Evolutionary conservation across 2,113 vertebrate genomes (phyloP).

Genomic region (Strix uralensis): DNA sequence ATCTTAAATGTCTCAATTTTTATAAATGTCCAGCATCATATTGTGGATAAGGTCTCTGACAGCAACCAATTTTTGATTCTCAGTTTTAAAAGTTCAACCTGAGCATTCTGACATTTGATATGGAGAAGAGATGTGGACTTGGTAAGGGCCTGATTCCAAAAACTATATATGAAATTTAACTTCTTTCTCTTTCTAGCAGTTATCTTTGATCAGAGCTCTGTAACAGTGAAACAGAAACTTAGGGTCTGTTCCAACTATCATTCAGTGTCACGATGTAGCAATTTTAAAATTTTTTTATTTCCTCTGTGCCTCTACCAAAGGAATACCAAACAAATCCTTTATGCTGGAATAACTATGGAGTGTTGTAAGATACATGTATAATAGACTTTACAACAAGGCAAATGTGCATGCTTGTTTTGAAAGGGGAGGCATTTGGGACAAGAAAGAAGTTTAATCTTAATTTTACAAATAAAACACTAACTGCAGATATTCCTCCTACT

Average conservation of each 20-base stretch:
- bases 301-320: not conserved
- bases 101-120: not conserved
- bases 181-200: not conserved
- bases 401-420: not conserved
- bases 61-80: not conserved
- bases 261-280: not conserved
- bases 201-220: not conserved
- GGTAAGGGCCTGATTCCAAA: not conserved
- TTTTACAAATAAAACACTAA: not conserved
- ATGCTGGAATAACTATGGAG: not conserved
- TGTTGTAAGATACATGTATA: not conserved
- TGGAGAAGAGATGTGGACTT: not conserved
- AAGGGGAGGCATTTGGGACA: not conserved
- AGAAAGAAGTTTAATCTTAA: not conserved
- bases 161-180: not conserved
- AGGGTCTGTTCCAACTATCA: fast-evolving
- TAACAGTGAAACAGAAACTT: not conserved
- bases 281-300: not conserved
- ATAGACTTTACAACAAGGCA: not conserved
- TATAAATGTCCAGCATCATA: not conserved
- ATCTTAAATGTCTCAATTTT: not conserved
- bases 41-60: not conserved
- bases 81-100: not conserved
- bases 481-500: not conserved
- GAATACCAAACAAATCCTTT: not conserved